A percentile compares a stretch with the other conserved stretches of the same genome.
Evolutionary conservation across 2,888 invertebrate genomes (phyloP).

Genomic region (Lysandra coridon): DNA sequence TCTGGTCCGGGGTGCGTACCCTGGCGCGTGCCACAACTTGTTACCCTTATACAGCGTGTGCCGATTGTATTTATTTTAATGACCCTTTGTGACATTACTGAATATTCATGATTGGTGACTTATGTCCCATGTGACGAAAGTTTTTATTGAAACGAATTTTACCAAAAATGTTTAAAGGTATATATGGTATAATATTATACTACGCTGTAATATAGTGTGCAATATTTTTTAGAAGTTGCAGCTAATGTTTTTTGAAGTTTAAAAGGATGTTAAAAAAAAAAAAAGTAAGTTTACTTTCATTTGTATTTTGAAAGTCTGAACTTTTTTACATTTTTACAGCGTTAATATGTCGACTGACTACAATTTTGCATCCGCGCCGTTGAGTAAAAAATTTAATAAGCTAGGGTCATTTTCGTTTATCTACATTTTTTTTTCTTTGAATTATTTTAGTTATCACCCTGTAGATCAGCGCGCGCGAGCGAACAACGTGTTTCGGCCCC

Average conservation of each 20-base stretch:
- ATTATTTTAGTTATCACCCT: conserved; percentile 36
- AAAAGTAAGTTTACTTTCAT: too few species aligned
- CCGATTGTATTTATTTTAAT: conserved; percentile 15
- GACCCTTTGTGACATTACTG: not conserved
- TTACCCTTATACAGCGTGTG: conserved; percentile 58
- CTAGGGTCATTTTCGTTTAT: not conserved
- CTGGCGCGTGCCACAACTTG: conserved; percentile 61
- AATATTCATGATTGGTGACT: too few species aligned
- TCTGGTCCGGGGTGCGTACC: conserved; percentile 60
- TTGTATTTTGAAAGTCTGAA: too few species aligned
- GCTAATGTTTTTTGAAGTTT: too few species aligned
- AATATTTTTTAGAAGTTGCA: too few species aligned
- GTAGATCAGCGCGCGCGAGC: conserved; percentile 44
- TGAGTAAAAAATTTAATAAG: not conserved
- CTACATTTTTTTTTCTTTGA: not conserved
- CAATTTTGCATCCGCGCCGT: not conserved
- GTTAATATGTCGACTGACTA: not conserved
- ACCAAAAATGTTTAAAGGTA: too few species aligned
- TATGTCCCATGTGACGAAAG: too few species aligned
- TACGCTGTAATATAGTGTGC: too few species aligned
- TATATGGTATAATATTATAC: too few species aligned
- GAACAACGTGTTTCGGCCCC: conserved; percentile 49
- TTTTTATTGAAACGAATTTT: too few species aligned
- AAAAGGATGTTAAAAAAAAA: too few species aligned
- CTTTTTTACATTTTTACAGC: too few species aligned